phyloP scores from a whole-genome alignment of 2,888 invertebrate genomes.

The Drosophila eohydei region DNA sequence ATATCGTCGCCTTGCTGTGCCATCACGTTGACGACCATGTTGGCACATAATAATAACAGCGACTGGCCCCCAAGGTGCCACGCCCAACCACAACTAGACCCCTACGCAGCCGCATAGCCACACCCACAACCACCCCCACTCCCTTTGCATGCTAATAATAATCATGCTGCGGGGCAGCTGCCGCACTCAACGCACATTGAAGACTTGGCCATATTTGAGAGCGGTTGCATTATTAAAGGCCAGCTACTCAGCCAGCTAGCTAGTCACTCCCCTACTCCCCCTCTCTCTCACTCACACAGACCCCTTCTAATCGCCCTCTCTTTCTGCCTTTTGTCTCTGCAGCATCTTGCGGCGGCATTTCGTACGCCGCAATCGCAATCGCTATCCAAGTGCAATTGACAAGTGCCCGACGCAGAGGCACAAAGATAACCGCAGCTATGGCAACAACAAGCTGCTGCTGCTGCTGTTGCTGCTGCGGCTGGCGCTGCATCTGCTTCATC shows the following conservation, averaged over 20 bases:
- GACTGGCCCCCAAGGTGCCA: constrained; percentile 13
- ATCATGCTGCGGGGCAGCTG: constrained; percentile 33
- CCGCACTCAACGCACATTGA: constrained; percentile 25
- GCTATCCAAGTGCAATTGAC: constrained; percentile 51
- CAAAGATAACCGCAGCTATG: constrained; percentile 35
- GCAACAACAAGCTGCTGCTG: constrained; percentile 15
- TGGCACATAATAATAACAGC: constrained; percentile 75
- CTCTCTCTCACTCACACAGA: not conserved
- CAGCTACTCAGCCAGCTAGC: not conserved
- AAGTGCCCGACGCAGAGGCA: constrained; percentile 32
- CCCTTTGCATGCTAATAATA: constrained; percentile 45
- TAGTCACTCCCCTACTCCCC: not conserved
- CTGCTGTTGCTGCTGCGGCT: too few species aligned
- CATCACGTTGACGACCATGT: constrained; percentile 76
- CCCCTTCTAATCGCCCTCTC: not conserved
- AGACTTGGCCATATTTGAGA: constrained; percentile 11
- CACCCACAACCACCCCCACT: not conserved
- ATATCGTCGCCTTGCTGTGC: constrained; percentile 61
- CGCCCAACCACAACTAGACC: not conserved
- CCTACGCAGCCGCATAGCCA: too few species aligned
- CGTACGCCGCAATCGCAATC: constrained; percentile 16
- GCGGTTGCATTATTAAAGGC: constrained; percentile 22
- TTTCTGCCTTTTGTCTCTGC: not conserved
- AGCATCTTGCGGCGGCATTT: constrained; percentile 39
- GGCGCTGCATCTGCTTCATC: not conserved